Conservation (phyloP, 2,113 vertebrate genomes). For the Apus apus region DNA sequence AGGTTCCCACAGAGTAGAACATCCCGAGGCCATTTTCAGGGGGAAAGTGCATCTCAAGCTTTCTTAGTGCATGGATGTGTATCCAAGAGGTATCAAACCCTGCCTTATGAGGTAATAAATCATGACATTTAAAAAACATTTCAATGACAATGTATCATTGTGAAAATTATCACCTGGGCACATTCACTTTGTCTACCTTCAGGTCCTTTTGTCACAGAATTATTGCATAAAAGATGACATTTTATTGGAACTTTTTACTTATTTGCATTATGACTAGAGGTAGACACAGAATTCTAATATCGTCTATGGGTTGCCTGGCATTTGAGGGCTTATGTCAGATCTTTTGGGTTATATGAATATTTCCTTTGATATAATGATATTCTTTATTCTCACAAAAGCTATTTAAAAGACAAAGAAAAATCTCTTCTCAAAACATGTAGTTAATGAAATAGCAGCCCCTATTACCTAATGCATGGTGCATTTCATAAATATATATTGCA, state of each 20-base stretch:
- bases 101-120: neutral
- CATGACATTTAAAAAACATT: neutral
- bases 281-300: constrained; percentile 30
- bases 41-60: neutral
- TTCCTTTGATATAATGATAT: constrained; percentile 51
- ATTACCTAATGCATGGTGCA: constrained; percentile 3
- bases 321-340: constrained; percentile 50
- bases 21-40: neutral
- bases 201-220: constrained; percentile 23
- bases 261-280: constrained; percentile 23
- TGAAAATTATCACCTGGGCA: constrained; percentile 8
- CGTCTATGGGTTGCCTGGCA: neutral
- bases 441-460: constrained; percentile 33
- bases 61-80: neutral
- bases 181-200: constrained; percentile 9
- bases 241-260: constrained; percentile 35
- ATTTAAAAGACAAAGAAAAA: constrained; percentile 59
- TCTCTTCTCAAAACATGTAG: constrained; percentile 6
- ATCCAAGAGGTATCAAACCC: neutral
- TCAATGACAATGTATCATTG: neutral
- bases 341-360: constrained; percentile 52
- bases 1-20: neutral
- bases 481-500: constrained; percentile 56
- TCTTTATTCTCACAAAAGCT: constrained; percentile 29
- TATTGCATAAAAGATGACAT: constrained; percentile 23